Evolutionary conservation across 2,113 vertebrate genomes (phyloP), one percentile per base, ranked within the genome.

Genomic region (Misgurnus mizolepis): DNA sequence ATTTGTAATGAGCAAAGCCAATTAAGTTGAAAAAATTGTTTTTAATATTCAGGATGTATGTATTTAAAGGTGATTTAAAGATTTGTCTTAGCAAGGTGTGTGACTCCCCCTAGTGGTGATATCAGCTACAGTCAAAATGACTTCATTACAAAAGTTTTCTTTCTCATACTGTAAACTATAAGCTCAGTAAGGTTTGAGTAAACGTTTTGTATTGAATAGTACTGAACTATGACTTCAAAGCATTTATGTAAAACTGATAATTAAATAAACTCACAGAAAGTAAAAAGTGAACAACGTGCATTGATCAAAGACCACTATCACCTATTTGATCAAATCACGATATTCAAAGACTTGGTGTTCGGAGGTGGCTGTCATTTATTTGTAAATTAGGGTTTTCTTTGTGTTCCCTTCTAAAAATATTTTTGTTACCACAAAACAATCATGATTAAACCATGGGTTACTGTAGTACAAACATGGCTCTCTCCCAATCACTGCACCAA

Each of bases 61-160:
- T 22, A 22, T 22, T 22, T 22, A 22, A 22, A 22, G 22, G 22
- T 22, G 22, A 22, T 22, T 22, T 0, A 22, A 22, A 22, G 22
- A 22, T 22, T 22, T 58, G 55, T 18, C 58, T 58, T 41, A 45
- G 45, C 50, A 18, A 34, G 61, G 55, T 18, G 34, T 68, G 22
- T 79, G 55, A 40, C 64, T 68, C 81, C 81, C 70, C 5, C 81
- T 83, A 39, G 3, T 56, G 81, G 69, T 22, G n/a, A 55, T 17
- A 34, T 34, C 1, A 34, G 27, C 27, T 34, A 34, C 1, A 34
- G 27, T 34, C 27, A 34, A 34, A 34, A 34, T 34, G 27, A 34
- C 27, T 34, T 34, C 3, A 2, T 34, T 34, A 34, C 27, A 34
- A 34, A 34, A 34, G 27, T 34, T 34, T 34, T 34, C 27, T 34